Conservation (phyloP, 2,113 vertebrate species). For the Collichthys lucidus region DNA sequence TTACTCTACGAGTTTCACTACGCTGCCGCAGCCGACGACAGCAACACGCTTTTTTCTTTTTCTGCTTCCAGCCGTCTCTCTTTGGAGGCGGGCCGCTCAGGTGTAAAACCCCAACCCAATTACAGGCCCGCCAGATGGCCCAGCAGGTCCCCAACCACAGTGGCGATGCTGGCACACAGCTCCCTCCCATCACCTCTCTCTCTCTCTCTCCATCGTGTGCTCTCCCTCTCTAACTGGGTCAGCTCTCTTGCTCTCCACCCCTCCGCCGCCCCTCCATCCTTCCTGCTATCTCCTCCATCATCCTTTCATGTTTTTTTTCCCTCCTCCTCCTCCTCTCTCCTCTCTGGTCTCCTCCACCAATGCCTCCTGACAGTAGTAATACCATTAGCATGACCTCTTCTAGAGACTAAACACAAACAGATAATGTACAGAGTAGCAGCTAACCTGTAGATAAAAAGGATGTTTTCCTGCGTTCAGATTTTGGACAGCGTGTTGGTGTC, state of each 20-base stretch:
- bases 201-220: constrained; percentile 23
- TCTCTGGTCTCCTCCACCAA: not conserved
- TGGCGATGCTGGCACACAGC: constrained; percentile 56
- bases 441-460: not conserved
- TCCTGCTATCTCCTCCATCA: constrained; percentile 57
- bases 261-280: constrained; percentile 24
- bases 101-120: constrained; percentile 85
- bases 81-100: constrained; percentile 67
- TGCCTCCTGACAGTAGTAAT: not conserved
- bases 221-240: constrained; percentile 71
- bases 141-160: constrained; percentile 77
- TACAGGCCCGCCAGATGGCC: constrained; percentile 83
- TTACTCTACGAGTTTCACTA: not conserved
- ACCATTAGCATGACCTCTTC: not conserved
- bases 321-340: not conserved
- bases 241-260: constrained; percentile 56
- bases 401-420: not conserved
- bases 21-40: not conserved
- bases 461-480: constrained; percentile 8
- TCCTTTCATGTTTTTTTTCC: constrained; percentile 22
- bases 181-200: constrained; percentile 59
- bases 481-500: constrained; percentile 25
- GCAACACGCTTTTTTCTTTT: constrained; percentile 9
- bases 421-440: not conserved
- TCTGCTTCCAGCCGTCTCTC: constrained; percentile 38